Percentiles rank a stretch among this genome's conserved stretches.
phyloP scores from a whole-genome alignment of 2,113 vertebrate genomes.

The Sminthopsis crassicaudata region DNA sequence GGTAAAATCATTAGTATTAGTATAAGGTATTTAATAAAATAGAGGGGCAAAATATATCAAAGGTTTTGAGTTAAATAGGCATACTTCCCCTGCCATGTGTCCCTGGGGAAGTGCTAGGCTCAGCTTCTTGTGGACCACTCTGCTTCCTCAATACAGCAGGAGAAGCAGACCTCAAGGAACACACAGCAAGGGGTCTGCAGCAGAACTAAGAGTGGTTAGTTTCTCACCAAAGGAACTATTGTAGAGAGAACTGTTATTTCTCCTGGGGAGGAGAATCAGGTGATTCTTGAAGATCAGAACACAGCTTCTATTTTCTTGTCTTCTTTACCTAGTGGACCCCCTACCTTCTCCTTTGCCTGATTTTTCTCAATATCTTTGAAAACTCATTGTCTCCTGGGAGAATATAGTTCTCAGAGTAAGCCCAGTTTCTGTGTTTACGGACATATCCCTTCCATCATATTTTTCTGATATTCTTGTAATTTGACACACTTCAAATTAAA shows the following conservation, averaged over 20 bases:
- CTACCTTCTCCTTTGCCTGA: neutral
- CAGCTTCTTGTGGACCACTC: neutral
- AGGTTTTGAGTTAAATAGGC: neutral
- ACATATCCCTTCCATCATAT: neutral
- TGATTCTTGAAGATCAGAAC: neutral
- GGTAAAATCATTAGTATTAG: neutral
- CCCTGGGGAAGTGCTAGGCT: neutral
- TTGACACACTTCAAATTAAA: neutral
- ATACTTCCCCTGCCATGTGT: neutral
- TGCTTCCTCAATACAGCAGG: neutral
- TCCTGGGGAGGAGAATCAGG: neutral
- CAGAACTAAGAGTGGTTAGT: neutral
- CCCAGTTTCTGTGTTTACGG: neutral
- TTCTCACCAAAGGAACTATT: neutral
- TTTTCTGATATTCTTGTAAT: neutral
- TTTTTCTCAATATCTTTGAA: neutral
- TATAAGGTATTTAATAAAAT: neutral
- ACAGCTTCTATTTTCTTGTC: neutral
- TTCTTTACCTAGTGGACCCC: neutral
- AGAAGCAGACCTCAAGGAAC: neutral
- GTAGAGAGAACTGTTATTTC: neutral
- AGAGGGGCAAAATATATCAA: neutral
- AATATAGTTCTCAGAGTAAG: neutral
- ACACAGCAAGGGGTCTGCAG: neutral
- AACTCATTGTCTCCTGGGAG: neutral